Evolutionary conservation across 2,113 vertebrate species (phyloP), one percentile per base, ranked within the genome.

Genomic region (Acanthochromis polyacanthus): DNA sequence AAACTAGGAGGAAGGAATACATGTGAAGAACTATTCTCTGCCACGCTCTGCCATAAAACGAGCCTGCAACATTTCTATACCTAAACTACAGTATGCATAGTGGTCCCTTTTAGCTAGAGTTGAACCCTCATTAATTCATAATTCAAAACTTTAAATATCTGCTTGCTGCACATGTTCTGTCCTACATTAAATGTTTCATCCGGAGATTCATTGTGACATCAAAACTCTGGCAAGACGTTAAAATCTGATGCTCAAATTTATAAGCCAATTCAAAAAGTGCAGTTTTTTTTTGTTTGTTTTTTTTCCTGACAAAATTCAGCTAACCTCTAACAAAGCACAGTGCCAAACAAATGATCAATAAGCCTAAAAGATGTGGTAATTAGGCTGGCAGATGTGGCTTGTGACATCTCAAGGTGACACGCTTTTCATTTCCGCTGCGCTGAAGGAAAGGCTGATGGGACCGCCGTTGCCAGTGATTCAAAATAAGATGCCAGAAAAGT

Each of bases 351-450:
- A 43, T 82, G 71, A 88, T 75, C 80, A 82, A 85, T 67, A 77
- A 68, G 56, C 32, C 45, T 57, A 25, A 51, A 82, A 66, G 23
- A 78, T 36, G 57, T 60, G 53, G 32, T 85, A 88, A 91, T 88
- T 84, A 89, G 75, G 58, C 43, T 78, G 82, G 79, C 87, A 90
- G 85, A 87, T 84, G 83, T 77, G 67, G 52, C 53, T 58, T 3
- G 51, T 86, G 87, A 81, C 86, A 90, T 71, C 84, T 92, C 90
- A 93, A 93, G 93, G 92, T 93, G 92, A 94, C 89, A 91, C 70
- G 64, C 71, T 89, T 93, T 83, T 84, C 75, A 76, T 84, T 83
- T 86, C 83, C 20, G 57, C 84, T 46, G 78, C 12, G 75, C 66
- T 67, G 52, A 86, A 74, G 75, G 65, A 61, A 30, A 78, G 71